Conservation (phyloP, 2,113 vertebrate genomes). For the Craseonycteris thonglongyai region DNA sequence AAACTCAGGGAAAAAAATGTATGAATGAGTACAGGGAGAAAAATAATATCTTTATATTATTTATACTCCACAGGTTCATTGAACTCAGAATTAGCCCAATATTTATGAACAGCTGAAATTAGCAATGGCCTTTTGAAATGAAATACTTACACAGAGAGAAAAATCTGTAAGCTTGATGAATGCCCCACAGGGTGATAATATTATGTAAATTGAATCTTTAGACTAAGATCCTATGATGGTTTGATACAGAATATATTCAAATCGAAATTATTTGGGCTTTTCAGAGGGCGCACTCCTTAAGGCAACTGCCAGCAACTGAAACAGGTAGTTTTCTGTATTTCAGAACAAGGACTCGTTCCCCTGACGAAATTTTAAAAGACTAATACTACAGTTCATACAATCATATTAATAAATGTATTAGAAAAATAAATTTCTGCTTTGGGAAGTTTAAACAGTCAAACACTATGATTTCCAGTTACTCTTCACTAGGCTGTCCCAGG, state of each 20-base stretch:
- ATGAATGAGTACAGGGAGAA: not conserved
- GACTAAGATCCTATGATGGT: not conserved
- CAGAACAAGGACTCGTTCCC: not conserved
- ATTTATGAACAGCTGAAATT: not conserved
- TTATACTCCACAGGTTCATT: not conserved
- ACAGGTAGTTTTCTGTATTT: not conserved
- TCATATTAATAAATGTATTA: not conserved
- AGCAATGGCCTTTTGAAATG: not conserved
- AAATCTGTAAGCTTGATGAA: not conserved
- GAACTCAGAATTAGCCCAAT: conserved; percentile 4
- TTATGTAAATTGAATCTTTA: not conserved
- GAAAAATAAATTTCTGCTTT: not conserved
- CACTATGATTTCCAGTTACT: not conserved
- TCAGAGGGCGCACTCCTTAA: not conserved
- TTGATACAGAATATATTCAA: not conserved
- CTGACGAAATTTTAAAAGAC: not conserved
- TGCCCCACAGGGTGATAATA: not conserved
- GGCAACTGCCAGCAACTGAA: not conserved
- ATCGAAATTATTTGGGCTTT: not conserved
- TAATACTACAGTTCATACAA: not conserved
- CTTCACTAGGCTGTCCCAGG: too few species aligned
- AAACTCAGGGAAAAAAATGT: too few species aligned
- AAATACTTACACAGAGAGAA: not conserved
- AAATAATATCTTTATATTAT: not conserved
- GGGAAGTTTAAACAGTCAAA: not conserved